Base-by-base conservation (phyloP, 1,140 invertebrate species). In the Yoshiicerus persimilis region DNA sequence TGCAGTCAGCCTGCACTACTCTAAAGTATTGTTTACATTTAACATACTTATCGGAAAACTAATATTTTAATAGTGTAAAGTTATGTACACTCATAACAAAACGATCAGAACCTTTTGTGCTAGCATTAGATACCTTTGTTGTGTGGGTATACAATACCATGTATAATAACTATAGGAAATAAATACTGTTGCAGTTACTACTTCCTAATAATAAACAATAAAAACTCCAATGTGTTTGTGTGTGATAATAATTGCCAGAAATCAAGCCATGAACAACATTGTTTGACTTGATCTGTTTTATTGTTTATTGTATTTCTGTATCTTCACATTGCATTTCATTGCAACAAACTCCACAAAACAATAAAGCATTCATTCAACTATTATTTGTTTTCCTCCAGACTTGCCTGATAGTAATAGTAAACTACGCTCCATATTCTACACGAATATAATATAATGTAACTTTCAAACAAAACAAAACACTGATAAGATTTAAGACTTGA, bases 201-300 rank as follows among this genome's bases (percentile, higher is more conserved):
- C 8, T 56, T 56, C 20, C 47, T n/a, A n/a, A 56, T n/a, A 56
- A 56, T 56, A 56, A 4, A 4, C 16, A 56, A 56, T 56, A 56
- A 56, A 56, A 56, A 56, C n/a, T 70, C 11, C 66, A 70, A 30
- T 70, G 25, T 30, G 66, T 70, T 70, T 30, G 16, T 30, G 16
- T 70, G 25, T 70, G 66, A 30, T 30, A 30, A 13, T 70, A 70
- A 70, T 80, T 36, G 75, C 32, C 75, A 80, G 32, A n/a, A 80
- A 80, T 36, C 75, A 34, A 80, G 75, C 36, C 75, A 80, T 80
- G 75, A 80, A 23, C 75, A 80, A 80, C 75, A 80, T 80, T 80
- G 75, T 80, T 80, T 80, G 75, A 80, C 75, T 80, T 38, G 30
- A 34, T 80, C 75, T 80, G 75, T n/a, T 38, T 80, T 80, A 34